Evolutionary conservation across 2,888 invertebrate genomes (phyloP), one percentile per base, ranked within the genome.

Genomic region (Metopia argyrocephala): DNA sequence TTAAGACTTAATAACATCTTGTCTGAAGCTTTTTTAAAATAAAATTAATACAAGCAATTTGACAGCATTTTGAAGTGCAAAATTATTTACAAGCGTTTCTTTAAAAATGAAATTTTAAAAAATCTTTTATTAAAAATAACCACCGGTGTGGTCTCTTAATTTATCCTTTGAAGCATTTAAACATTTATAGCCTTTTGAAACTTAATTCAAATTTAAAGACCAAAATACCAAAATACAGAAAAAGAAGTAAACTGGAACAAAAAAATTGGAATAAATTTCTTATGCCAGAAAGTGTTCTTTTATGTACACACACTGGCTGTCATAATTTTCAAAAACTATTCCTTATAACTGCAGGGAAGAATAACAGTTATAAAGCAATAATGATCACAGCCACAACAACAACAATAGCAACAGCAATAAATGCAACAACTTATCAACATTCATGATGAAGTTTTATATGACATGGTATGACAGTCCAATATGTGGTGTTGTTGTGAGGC

Each of bases 361-460:
- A 59, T 9, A 68, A 69, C 46, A 69, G 45, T 31, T n/a, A 21
- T 23, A 5, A 9, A 15, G 38, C 38, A 12, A 38, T 4, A 4
- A 12, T 38, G 15, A 3, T 25, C 57, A 66, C 74, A 46, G 74
- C 56, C 28, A 69, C 28, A 76, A 21, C 27, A 5, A 28, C 23
- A 23, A 21, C 31, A 48, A 38, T n/a, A 69, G 62, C 28, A 68
- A 50, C 45, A 46, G n/a, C 50, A 38, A 54, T 54, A 76, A 69
- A 48, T 38, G 66, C 78, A 57, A 57, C 74, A 68, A 69, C 74
- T 69, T 69, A 73, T 74, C 68, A 69, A 57, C 64, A 64, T 57
- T 73, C 71, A 78, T 78, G 71, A 78, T 78, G 78, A 78, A 70
- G 78, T 78, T 78, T 78, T 61, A 20, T 78, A 78, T 78, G 78